These are phyloP conservation scores for Cataglyphis altisquamis DNA, from an alignment of 2,888 invertebrate genomes.

Conservation along the genomic window DNA sequence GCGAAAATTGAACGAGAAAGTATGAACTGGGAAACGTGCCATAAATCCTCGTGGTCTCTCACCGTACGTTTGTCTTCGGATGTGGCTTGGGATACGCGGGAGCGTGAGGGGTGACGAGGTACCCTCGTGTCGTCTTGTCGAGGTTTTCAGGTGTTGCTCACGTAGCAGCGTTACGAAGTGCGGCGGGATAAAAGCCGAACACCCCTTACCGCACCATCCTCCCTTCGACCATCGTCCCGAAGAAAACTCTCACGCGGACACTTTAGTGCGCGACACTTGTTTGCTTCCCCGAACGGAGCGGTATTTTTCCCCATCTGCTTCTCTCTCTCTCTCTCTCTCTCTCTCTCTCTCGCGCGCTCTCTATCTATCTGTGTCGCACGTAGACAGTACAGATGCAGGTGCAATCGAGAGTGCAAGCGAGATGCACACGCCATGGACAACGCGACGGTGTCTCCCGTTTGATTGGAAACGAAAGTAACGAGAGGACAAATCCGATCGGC, in stretches of 20 bases:
- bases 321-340: slow-evolving; percentile 24
- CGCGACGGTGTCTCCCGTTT: slow-evolving; percentile 40
- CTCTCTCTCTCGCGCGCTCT: not conserved
- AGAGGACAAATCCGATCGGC: slow-evolving; percentile 65
- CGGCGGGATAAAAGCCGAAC: slow-evolving; percentile 44
- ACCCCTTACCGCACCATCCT: not conserved
- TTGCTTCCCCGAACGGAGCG: slow-evolving; percentile 60
- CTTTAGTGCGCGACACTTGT: slow-evolving; percentile 74
- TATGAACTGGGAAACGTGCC: not conserved
- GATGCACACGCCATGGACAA: not conserved
- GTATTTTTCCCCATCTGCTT: slow-evolving; percentile 64
- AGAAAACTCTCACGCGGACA: slow-evolving; percentile 49
- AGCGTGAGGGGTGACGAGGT: not conserved
- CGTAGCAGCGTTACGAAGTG: slow-evolving; percentile 48
- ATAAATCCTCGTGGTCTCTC: slow-evolving; percentile 27
- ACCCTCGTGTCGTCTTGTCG: not conserved
- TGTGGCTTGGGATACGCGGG: not conserved
- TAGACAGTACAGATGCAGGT: not conserved
- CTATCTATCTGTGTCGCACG: not conserved
- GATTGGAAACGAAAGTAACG: slow-evolving; percentile 63
- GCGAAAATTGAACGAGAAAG: slow-evolving; percentile 36
- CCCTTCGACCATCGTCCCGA: not conserved
- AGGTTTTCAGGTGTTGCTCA: slow-evolving; percentile 49
- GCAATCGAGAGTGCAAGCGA: not conserved
- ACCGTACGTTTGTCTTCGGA: slow-evolving; percentile 45